Evolutionary conservation across 2,797 vertebrate genomes (phyloP).

Genomic region (Malurus splendens): DNA sequence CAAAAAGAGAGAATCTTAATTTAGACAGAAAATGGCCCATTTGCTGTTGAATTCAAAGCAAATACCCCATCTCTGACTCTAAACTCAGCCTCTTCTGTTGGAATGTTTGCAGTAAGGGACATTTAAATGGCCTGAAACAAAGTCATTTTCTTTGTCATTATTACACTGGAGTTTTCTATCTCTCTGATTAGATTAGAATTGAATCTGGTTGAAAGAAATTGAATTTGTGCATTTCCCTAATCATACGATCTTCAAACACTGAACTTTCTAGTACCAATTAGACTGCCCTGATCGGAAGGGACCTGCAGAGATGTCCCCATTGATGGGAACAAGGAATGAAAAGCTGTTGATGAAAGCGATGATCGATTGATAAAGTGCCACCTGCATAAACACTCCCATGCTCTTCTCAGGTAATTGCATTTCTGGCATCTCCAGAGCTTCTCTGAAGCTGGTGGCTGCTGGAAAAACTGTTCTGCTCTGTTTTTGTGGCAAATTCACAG

Average conservation of each 20-base stretch:
- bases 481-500: background rate
- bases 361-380: conserved; percentile 23
- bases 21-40: conserved; percentile 30
- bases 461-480: background rate
- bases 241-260: conserved; percentile 63
- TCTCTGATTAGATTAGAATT: conserved; percentile 69
- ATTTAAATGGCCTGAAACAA: conserved; percentile 51
- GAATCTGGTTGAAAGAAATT: conserved; percentile 63
- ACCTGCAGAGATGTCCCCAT: conserved; percentile 14
- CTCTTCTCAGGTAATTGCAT: background rate
- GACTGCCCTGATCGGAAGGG: conserved; percentile 13
- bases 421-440: background rate
- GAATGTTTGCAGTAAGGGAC: conserved; percentile 33
- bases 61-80: conserved; percentile 5
- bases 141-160: conserved; percentile 51
- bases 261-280: conserved; percentile 56
- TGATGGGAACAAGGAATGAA: conserved; percentile 37
- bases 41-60: conserved; percentile 38
- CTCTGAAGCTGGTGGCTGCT: background rate
- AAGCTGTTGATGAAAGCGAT: conserved; percentile 30
- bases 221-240: conserved; percentile 69
- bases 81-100: background rate
- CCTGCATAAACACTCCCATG: background rate
- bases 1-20: conserved; percentile 32
- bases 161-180: conserved; percentile 61